phyloP scores from a whole-genome alignment of 2,797 vertebrate species.

The Lepidocolaptes lacrymiger region DNA sequence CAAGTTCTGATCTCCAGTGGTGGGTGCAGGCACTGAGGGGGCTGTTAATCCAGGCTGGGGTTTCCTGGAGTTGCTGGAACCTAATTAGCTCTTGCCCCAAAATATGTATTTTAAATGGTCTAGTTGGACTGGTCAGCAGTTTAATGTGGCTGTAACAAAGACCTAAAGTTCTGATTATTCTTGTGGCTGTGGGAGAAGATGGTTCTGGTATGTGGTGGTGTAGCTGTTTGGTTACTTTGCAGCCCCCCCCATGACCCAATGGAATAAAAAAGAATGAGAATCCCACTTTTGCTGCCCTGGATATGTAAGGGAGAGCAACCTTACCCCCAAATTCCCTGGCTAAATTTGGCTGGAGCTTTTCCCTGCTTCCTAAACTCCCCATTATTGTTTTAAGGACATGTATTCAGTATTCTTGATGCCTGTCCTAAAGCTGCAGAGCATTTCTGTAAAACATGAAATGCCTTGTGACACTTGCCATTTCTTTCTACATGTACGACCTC shows the following conservation, averaged over 20 bases:
- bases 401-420: slow-evolving; percentile 6
- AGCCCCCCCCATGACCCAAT: background rate
- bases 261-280: background rate
- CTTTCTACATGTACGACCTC: slow-evolving; percentile 17
- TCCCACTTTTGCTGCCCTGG: background rate
- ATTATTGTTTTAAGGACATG: background rate
- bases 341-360: background rate
- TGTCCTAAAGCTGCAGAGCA: slow-evolving; percentile 31
- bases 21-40: background rate
- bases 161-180: background rate
- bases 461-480: slow-evolving; percentile 59
- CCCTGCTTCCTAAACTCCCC: background rate
- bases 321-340: background rate
- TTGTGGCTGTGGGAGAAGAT: background rate
- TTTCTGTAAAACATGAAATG: slow-evolving; percentile 11
- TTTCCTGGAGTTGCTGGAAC: background rate
- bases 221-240: accelerated
- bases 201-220: background rate
- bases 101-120: background rate
- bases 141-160: background rate
- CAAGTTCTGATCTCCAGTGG: background rate
- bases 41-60: background rate
- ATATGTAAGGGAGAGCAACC: background rate
- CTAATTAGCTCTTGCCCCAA: background rate
- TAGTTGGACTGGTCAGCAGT: background rate